phyloP scores from a whole-genome alignment of 2,797 vertebrate genomes.

The Sciurus vulgaris region DNA sequence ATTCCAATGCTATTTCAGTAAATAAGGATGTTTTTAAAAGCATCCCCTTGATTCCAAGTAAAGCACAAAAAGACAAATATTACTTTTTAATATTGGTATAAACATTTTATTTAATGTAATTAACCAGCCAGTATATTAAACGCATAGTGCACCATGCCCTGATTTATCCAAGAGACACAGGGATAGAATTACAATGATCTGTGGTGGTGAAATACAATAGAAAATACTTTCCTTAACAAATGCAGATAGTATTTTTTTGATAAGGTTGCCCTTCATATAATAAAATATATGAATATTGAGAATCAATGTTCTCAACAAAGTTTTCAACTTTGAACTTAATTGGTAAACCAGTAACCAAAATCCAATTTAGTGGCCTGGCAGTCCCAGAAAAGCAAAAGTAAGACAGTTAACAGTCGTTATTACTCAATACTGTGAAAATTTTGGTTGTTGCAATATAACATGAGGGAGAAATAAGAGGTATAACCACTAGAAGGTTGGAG shows the following conservation, averaged over 20 bases:
- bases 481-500: neutral
- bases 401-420: neutral
- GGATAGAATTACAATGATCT: neutral
- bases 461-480: neutral
- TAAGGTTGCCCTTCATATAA: neutral
- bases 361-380: neutral
- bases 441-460: neutral
- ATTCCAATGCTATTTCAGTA: neutral
- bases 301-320: neutral
- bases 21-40: conserved; percentile 28
- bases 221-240: neutral
- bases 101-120: neutral
- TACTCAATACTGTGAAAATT: neutral
- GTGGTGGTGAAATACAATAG: neutral
- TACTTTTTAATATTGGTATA: neutral
- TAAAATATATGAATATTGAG: neutral
- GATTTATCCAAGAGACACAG: neutral
- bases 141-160: neutral
- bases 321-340: neutral
- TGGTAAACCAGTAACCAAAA: neutral
- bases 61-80: neutral
- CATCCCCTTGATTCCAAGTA: neutral
- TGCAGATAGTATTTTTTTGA: neutral
- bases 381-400: neutral
- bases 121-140: neutral